phyloP scores from a whole-genome alignment of 2,797 vertebrate genomes.

The Fringilla coelebs region DNA sequence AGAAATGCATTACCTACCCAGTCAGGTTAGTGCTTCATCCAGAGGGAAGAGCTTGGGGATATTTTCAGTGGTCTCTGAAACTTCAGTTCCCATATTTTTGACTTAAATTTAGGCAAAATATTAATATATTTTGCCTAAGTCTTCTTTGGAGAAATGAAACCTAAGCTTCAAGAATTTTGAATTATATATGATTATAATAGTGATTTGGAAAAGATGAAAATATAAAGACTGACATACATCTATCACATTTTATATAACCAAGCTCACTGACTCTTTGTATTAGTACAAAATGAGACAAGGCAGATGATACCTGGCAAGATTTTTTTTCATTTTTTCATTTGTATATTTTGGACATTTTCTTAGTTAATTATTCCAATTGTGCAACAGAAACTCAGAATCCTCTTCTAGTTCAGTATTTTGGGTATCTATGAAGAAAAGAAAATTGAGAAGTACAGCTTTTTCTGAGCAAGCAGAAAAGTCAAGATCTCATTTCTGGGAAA shows the following conservation, averaged over 20 bases:
- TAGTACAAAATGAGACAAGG: background rate
- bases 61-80: background rate
- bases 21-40: background rate
- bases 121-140: background rate
- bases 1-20: background rate
- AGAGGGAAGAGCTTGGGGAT: background rate
- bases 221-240: background rate
- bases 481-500: background rate
- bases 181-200: background rate
- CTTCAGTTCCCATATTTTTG: background rate
- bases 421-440: background rate
- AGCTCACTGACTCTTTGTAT: background rate
- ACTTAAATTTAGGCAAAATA: background rate
- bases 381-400: background rate
- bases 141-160: background rate
- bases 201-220: background rate
- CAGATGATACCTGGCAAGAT: background rate
- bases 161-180: background rate
- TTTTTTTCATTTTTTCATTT: background rate
- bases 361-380: background rate
- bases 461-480: background rate
- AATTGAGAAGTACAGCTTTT: background rate
- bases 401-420: background rate
- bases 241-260: background rate
- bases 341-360: background rate